Evolutionary conservation across 2,888 invertebrate genomes (phyloP), one percentile per base, ranked within the genome.

Genomic region (Apamea crenata): DNA sequence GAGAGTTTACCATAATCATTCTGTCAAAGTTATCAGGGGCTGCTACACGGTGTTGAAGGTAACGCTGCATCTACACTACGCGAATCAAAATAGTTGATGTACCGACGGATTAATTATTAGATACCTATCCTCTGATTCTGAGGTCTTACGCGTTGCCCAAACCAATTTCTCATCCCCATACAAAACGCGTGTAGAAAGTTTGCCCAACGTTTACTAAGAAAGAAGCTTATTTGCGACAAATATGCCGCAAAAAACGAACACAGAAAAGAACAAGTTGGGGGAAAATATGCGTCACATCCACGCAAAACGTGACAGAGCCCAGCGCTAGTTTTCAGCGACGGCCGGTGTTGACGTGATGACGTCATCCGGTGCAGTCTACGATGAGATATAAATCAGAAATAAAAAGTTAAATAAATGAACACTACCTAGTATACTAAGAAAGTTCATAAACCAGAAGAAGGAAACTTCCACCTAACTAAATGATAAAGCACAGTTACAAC

Each of bases 401-500:
- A n/a, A 56, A 50, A 50, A 53, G 8, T 53, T 21, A 53, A 59
- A 59, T 56, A 56, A 59, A 12, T 56, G 1, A 25, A 56, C 56
- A n/a, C n/a, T n/a, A 56, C 25, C 56, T 59, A 59, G n/a, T 16
- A 59, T 29, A 63, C 18, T 47, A 2, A 21, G 12, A 66, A 36
- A 76, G 56, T 25, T 18, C 32, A 53, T 32, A 59, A 69, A 50
- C 65, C 32, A 59, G 16, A 70, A 56, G 14, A 36, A 47, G 3
- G 16, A 32, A 53, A 36, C 44, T 36, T 80, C 16, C 36, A 56
- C n/a, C 44, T n/a, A 14, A 47, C 18, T 25, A 77, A 65, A 82
- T 83, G 36, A 83, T 74, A 71, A 56, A 84, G 32, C 32, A 73
- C 83, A 73, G 44, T 85, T 69, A 16, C 59, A 59, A 71, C 53